phyloP scores from a whole-genome alignment of 2,797 vertebrate species.

The Myotis daubentonii region DNA sequence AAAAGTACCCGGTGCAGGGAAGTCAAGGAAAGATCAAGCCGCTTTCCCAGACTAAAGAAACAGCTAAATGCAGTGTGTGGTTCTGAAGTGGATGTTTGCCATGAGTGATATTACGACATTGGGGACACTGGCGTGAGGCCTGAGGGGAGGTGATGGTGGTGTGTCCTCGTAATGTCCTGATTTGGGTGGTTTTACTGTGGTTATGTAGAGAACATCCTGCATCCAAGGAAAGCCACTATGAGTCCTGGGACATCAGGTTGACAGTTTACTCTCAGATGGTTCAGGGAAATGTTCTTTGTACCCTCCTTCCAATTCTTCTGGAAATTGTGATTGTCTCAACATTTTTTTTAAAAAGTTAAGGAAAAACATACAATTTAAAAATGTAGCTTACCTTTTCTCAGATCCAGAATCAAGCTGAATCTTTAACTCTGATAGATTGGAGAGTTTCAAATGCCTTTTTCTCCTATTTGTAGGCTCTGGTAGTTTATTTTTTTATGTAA shows the following conservation, averaged over 20 bases:
- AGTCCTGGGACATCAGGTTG: background rate
- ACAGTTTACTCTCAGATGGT: background rate
- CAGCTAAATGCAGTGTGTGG: background rate
- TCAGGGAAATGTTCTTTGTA: background rate
- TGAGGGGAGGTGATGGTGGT: background rate
- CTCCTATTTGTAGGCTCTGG: background rate
- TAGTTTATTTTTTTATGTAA: background rate
- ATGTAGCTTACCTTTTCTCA: conserved; percentile 43
- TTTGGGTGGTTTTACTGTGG: background rate
- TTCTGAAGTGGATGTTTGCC: background rate
- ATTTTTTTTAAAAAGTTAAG: background rate
- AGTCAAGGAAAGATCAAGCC: background rate
- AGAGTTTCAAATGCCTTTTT: background rate
- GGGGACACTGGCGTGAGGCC: background rate
- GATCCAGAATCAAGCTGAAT: conserved; percentile 48
- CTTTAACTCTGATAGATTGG: conserved; percentile 10
- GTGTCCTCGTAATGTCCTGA: background rate
- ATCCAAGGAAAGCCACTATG: background rate
- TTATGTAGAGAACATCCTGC: background rate
- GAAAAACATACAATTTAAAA: conserved; percentile 11
- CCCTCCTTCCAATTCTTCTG: background rate
- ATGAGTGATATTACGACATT: background rate
- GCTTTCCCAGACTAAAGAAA: background rate
- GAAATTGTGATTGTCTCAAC: conserved; percentile 53
- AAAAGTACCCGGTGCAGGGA: background rate